Base-by-base conservation (phyloP, 2,797 vertebrate genomes). In the Helostoma temminkii region DNA sequence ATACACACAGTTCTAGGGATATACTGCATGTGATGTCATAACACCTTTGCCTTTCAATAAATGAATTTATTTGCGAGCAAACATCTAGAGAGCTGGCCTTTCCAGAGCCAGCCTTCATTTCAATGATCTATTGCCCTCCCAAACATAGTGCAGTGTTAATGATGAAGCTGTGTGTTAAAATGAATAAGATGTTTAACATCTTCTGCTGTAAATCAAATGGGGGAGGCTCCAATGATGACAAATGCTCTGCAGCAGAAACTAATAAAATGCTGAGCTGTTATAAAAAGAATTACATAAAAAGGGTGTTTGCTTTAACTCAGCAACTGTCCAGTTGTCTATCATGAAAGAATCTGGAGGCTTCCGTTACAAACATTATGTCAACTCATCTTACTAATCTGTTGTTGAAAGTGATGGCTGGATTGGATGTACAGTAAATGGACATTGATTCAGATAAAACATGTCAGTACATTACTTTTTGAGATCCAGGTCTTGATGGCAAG, bases 391-490 rank as follows among this genome's bases (percentile, higher is more conserved):
- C n/a, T n/a, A 14, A 43, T 66, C 19, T 52, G 54, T 36, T 46
- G 37, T 39, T 52, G 1, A 0, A 9, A 11, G 15, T 15, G 15
- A 42, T 60, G 37, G 32, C 32, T 53, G 47, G 10, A 59, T 34
- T 12, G 0, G 19, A 67, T 19, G 22, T 21, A 46, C 47, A 52
- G n/a, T 37, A 72, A 28, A 28, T 25, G 11, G 28, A 58, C 26
- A 46, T 0, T 39, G 49, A 55, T 18, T 50, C 30, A 22, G 50
- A 66, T 21, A 32, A 26, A 42, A 61, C 7, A 30, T 41, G 18
- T 25, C n/a, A 25, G 14, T 64, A 5, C 72, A 32, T 95, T 95
- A 98, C 96, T 62, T 92, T 91, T 90, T 80, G 37, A 74, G 60
- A 61, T 78, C 72, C 34, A 74, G 78, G 54, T 63, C n/a, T 19